These are phyloP conservation scores for Oreochromis niloticus DNA, from an alignment of 2,113 vertebrate genomes.

Conservation along the genomic window DNA sequence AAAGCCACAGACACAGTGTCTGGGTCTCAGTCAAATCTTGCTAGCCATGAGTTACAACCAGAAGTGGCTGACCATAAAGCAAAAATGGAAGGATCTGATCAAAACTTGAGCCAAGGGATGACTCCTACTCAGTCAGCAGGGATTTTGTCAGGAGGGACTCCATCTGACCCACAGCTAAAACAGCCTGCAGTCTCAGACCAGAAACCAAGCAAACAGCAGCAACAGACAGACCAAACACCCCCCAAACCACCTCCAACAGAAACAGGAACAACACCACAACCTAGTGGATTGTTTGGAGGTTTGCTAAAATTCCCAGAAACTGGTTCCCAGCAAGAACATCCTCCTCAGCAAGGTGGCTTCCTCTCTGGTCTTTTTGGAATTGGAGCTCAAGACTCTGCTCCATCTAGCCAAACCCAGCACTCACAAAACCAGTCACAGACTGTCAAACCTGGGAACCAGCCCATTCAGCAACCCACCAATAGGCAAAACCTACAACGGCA, in stretches of 20 bases:
- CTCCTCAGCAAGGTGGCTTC: constrained; percentile 60
- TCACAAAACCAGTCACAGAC: constrained; percentile 21
- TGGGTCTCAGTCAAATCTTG: constrained; percentile 20
- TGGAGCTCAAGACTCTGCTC: constrained; percentile 61
- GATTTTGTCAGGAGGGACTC: constrained; percentile 30
- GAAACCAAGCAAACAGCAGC: constrained; percentile 30
- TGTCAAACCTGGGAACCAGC: neutral
- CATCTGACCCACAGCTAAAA: neutral
- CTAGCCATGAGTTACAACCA: constrained; percentile 6
- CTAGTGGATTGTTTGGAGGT: constrained; percentile 59
- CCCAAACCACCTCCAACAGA: constrained; percentile 14
- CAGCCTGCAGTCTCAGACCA: neutral
- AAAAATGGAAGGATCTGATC: neutral
- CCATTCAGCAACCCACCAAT: constrained; percentile 19
- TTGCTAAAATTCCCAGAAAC: constrained; percentile 57
- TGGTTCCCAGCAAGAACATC: constrained; percentile 25
- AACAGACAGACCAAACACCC: neutral
- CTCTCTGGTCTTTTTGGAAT: constrained; percentile 74
- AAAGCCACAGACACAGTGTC: constrained; percentile 57
- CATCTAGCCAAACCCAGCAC: constrained; percentile 6
- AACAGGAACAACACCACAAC: constrained; percentile 6
- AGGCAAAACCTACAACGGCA: constrained; percentile 57
- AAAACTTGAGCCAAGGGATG: neutral
- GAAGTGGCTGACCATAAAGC: neutral
- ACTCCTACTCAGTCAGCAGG: neutral